Base-by-base conservation (phyloP, 2,888 invertebrate species). In the Schrankia costaestrigalis region DNA sequence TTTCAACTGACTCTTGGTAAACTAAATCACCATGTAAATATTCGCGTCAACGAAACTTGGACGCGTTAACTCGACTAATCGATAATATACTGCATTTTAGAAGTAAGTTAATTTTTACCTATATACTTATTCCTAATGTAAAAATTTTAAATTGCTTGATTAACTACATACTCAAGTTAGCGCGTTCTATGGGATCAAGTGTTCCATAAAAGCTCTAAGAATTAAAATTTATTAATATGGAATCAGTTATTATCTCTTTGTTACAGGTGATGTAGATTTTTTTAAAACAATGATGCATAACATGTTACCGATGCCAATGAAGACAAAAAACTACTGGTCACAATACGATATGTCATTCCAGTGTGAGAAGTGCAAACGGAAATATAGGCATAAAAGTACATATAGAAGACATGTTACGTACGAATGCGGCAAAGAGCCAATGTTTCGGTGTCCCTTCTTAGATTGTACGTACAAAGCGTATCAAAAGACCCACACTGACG, bases 361-460 rank as follows among this genome's bases (percentile, higher is more conserved):
- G 54, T 91, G 94, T 69, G 89, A 90, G 44, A 90, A 90, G 52
- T 94, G 94, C 71, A 90, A 91, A 64, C 90, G 93, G 70, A 91
- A 91, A 57, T 94, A 94, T 76, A 91, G 92, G 50, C 93, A 92
- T 80, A 92, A 92, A 77, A 92, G 92, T 56, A 92, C 93, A 12
- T 90, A 94, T 58, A 89, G 91, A 63, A 90, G 93, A 59, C 94
- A 94, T 66, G 79, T 92, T 31, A 92, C 91, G 23, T 90, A 90
- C 53, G 92, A 92, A 61, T 92, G 92, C 57, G 91, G 91, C 2
- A 86, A 90, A 66, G 91, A 91, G 54, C 87, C 87, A 1, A 88
- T 86, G 87, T 87, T 86, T 47, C 68, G 82, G 32, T 87, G 88
- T 57, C 88, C 87, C 3, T 86, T 83, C 54, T 54, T 84, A 48